A percentile compares a stretch with the other conserved stretches of the same genome.
These are phyloP conservation scores for Drosophila macrospina DNA, from an alignment of 2,888 invertebrate genomes.

Conservation along the genomic window DNA sequence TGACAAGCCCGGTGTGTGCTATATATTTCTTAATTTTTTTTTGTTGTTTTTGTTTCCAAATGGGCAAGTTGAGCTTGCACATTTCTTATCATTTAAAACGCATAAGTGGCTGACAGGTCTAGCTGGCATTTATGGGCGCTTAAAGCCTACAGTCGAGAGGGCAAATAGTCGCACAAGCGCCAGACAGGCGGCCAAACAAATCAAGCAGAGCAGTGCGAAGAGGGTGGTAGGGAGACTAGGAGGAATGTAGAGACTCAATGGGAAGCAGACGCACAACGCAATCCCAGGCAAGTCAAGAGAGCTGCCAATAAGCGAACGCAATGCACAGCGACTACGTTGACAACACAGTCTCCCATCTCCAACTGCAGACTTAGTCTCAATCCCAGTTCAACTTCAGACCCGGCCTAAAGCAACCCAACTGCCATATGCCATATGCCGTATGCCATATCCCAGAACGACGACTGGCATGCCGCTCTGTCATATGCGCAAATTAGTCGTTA, in stretches of 20 bases:
- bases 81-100: slow-evolving; percentile 78
- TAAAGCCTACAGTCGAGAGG: slow-evolving; percentile 51
- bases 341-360: slow-evolving; percentile 29
- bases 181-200: slow-evolving; percentile 38
- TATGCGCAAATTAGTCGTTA: slow-evolving; percentile 81
- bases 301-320: slow-evolving; percentile 56
- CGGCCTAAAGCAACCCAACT: slow-evolving; percentile 13
- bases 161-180: slow-evolving; percentile 26
- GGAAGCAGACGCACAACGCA: slow-evolving; percentile 66
- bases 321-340: slow-evolving; percentile 52
- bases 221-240: not conserved
- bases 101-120: slow-evolving; percentile 68
- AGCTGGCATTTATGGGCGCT: slow-evolving; percentile 63
- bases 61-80: slow-evolving; percentile 43
- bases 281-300: slow-evolving; percentile 66
- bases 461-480: slow-evolving; percentile 73
- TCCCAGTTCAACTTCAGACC: slow-evolving; percentile 25
- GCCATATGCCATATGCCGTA: slow-evolving; percentile 33
- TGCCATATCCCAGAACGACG: slow-evolving; percentile 60
- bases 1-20: slow-evolving; percentile 37
- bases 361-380: slow-evolving; percentile 10
- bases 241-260: slow-evolving; percentile 46
- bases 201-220: slow-evolving; percentile 5
- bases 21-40: not conserved
- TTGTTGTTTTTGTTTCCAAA: slow-evolving; percentile 19